phyloP scores from a whole-genome alignment of 37 sponge, comb jelly and placozoan genomes.

The Eunapius fragilis region DNA sequence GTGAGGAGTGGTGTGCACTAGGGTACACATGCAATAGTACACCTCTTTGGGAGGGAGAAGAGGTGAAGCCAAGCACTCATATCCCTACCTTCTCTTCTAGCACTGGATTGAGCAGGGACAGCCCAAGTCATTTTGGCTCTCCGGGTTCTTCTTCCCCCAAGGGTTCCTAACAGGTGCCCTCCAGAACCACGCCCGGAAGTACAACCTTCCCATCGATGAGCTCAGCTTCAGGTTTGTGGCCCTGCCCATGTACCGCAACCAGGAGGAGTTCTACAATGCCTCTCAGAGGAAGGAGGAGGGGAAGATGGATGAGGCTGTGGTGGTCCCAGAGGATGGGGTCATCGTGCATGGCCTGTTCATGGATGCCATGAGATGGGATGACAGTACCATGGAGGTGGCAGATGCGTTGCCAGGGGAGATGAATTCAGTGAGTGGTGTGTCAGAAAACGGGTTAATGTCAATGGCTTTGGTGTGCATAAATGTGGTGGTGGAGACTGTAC shows the following conservation, averaged over 20 bases:
- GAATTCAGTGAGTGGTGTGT: conserved; percentile 87
- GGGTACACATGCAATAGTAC: too few relatives aligned
- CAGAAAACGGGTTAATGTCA: neutral
- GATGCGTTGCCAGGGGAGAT: conserved; percentile 89
- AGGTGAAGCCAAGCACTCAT: too few relatives aligned
- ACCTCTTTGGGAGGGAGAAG: too few relatives aligned
- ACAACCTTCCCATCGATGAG: conserved; percentile 95
- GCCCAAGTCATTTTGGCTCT: conserved; percentile 96
- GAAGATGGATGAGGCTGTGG: conserved; percentile 50
- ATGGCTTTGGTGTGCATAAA: neutral
- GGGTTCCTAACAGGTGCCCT: conserved; percentile 98
- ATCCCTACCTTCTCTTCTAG: conserved; percentile 4
- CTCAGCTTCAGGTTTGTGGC: conserved; percentile 86
- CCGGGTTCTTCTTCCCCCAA: conserved; percentile 99
- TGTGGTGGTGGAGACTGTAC: neutral
- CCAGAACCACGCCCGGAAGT: conserved; percentile 98
- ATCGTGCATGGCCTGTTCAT: conserved; percentile 94
- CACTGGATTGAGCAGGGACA: conserved; percentile 90
- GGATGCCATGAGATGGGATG: conserved; percentile 94
- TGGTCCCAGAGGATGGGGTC: conserved; percentile 88
- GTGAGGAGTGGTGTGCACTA: conserved; percentile 37
- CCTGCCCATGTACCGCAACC: conserved; percentile 66
- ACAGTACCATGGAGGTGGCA: conserved; percentile 71
- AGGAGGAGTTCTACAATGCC: conserved; percentile 88
- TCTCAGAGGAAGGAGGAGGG: conserved; percentile 44